Percentiles rank a stretch among this genome's conserved stretches.
phyloP scores from a whole-genome alignment of 2,888 invertebrate species.

The Deroplatys truncata region DNA sequence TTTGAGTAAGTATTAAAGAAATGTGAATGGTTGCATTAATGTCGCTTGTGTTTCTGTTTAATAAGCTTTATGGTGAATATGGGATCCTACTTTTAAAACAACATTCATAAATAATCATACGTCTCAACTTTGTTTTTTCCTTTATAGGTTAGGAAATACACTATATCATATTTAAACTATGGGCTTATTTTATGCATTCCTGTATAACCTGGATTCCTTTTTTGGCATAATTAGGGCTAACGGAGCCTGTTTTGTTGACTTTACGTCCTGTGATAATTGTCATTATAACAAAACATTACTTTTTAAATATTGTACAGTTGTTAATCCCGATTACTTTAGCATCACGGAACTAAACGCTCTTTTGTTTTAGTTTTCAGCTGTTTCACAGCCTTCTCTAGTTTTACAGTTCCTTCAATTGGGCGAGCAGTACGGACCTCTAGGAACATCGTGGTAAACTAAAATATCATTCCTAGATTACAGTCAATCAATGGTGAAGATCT shows the following conservation, averaged over 20 bases:
- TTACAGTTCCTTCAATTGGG: not conserved
- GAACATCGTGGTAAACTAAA: not conserved
- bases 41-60: too few species aligned
- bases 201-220: slow-evolving; percentile 17
- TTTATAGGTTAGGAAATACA: not conserved
- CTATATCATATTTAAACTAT: not conserved
- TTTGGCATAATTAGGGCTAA: slow-evolving; percentile 15
- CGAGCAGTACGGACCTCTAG: not conserved
- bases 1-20: too few species aligned
- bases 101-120: too few species aligned
- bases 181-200: not conserved
- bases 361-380: not conserved
- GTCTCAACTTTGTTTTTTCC: too few species aligned
- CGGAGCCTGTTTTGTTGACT: not conserved
- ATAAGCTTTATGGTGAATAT: too few species aligned
- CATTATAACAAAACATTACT: not conserved
- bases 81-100: too few species aligned
- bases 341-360: not conserved
- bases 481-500: too few species aligned
- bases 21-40: too few species aligned
- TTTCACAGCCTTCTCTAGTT: not conserved
- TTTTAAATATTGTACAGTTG: not conserved
- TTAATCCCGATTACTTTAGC: not conserved
- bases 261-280: not conserved
- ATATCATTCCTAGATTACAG: not conserved